Base-by-base conservation (phyloP, 2,113 vertebrate genomes). In the Myrmecobius fasciatus region DNA sequence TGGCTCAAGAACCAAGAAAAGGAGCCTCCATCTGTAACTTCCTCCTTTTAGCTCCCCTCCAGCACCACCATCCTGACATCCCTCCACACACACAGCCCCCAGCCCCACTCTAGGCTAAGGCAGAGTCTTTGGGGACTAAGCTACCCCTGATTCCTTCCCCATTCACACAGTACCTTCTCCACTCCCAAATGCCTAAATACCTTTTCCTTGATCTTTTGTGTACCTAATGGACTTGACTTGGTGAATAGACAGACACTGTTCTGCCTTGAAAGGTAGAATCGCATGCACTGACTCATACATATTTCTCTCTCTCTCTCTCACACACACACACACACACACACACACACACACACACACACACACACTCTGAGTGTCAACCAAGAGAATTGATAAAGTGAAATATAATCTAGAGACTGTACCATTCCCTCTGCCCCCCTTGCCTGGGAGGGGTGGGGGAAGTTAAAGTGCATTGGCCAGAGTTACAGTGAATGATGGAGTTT, bases 401-500 rank as follows among this genome's bases (percentile, higher is more conserved):
- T 49, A 49, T 89, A 28, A 93, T 31, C 89, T 20, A 96, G 94
- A 96, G 96, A 92, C 92, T n/a, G 96, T 97, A 97, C 96, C 97
- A 24, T 95, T 54, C 91, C 88, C 95, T 94, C 93, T 2, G 92
- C 93, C 94, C 97, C 91, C 96, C 91, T 89, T 36, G 53, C 12
- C 89, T 4, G 2, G 67, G 26, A 25, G 25, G 6, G 24, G 10
- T 93, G 89, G 89, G 4, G 17, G 93, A 89, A 89, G 89, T 92
- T 98, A 97, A 97, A 97, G 97, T 98, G 97, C 97, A 97, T 95
- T 89, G 91, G 91, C 90, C 56, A 95, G 92, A 93, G 91, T n/a
- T 53, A 95, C 93, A 96, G 94, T 49, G 91, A 91, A n/a, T 46
- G 3, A 26, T 89, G 93, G n/a, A 1, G 25, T 91, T 52, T 1